A percentile compares a stretch with the other conserved stretches of the same genome.
These are phyloP conservation scores for Triplophysa yarkandensis DNA, from an alignment of 2,797 vertebrate genomes.

Conservation along the genomic window DNA sequence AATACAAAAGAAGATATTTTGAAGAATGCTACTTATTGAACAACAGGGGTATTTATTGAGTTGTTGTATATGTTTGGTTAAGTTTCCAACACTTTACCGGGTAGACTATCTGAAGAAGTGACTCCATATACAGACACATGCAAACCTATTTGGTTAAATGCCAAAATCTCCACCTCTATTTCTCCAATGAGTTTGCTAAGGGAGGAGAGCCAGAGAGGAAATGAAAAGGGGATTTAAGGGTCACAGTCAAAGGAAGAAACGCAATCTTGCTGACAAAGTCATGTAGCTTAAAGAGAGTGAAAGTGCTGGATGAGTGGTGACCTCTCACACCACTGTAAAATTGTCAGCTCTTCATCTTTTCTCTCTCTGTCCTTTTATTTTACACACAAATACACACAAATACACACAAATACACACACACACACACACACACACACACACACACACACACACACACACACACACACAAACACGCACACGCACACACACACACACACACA, in stretches of 20 bases:
- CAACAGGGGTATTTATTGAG: no score
- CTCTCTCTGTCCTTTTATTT: neutral
- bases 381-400: constrained; percentile 7
- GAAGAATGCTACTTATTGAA: no score
- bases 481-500: constrained; percentile 34
- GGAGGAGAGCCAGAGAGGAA: neutral
- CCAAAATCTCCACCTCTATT: constrained; percentile 23
- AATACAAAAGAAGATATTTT: no score
- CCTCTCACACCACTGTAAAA: constrained; percentile 32
- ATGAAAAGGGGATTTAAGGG: constrained; percentile 35
- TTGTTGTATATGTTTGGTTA: no score
- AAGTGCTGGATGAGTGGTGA: neutral
- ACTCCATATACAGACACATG: no score
- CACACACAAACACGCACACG: no score
- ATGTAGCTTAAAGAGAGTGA: constrained; percentile 19
- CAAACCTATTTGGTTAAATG: constrained; percentile 12
- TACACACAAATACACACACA: no score
- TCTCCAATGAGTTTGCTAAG: constrained; percentile 17
- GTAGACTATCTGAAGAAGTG: no score
- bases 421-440: constrained; percentile 35
- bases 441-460: constrained; percentile 35
- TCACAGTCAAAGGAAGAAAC: constrained; percentile 14
- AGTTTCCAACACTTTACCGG: no score
- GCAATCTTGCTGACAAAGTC: constrained; percentile 47
- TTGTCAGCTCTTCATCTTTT: constrained; percentile 34